Conservation (phyloP, 2,888 invertebrate species). For the Acrobasis repandana region DNA sequence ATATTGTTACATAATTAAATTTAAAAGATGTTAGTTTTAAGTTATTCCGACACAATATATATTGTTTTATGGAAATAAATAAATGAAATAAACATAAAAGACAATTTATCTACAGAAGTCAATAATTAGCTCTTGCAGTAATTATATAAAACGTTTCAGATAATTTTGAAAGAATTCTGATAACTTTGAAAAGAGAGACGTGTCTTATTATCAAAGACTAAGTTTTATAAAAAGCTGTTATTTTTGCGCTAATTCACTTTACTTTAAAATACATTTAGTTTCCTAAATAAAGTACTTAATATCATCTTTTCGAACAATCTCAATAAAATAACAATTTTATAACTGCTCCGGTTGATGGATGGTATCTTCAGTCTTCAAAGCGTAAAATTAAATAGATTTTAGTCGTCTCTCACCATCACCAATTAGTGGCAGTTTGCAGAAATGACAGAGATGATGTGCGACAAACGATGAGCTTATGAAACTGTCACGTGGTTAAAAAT, state of each 20-base stretch:
- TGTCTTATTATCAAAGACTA: too few relatives aligned
- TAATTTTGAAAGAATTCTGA: too few relatives aligned
- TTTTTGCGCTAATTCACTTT: not conserved
- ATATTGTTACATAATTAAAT: too few relatives aligned
- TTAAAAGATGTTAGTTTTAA: too few relatives aligned
- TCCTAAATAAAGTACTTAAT: not conserved
- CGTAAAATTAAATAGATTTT: slow-evolving; percentile 4
- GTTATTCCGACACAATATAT: too few relatives aligned
- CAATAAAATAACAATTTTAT: not conserved
- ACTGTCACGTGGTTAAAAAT: slow-evolving; percentile 11
- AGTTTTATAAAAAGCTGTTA: too few relatives aligned
- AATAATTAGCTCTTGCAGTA: too few relatives aligned
- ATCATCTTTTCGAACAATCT: not conserved
- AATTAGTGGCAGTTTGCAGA: slow-evolving; percentile 14
- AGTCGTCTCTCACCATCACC: slow-evolving; percentile 5
- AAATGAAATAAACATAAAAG: too few relatives aligned
- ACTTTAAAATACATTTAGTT: not conserved
- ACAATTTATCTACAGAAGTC: too few relatives aligned
- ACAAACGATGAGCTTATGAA: not conserved
- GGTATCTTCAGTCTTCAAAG: slow-evolving; percentile 1
- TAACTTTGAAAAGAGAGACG: too few relatives aligned
- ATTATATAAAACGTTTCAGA: too few relatives aligned
- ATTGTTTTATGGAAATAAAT: too few relatives aligned
- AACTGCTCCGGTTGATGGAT: not conserved
- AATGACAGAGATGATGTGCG: slow-evolving; percentile 5